Evolutionary conservation across 2,113 vertebrate genomes (phyloP).

Genomic region (Tyrannus savana): DNA sequence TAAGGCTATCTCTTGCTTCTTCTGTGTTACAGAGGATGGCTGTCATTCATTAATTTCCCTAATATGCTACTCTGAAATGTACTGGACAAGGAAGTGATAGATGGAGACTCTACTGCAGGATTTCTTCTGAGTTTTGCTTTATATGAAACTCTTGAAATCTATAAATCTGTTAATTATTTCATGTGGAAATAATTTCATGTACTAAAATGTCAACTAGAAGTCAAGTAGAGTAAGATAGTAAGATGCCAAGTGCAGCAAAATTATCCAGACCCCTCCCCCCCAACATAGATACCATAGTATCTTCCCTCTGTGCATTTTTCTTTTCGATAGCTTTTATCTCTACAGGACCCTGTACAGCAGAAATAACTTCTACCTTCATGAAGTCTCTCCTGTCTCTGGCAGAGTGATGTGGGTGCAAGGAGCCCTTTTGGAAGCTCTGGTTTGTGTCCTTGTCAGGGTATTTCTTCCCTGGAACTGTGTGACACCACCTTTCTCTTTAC

Average conservation of each 20-base stretch:
- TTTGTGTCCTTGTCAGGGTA: not conserved
- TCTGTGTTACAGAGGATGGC: not conserved
- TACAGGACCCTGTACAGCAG: not conserved
- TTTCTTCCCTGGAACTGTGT: not conserved
- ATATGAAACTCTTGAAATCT: not conserved
- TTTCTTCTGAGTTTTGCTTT: not conserved
- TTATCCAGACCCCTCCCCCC: rapidly evolving
- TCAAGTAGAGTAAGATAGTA: not conserved
- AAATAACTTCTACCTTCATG: not conserved
- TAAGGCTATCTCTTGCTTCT: not conserved
- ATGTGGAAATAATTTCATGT: not conserved
- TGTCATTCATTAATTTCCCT: not conserved
- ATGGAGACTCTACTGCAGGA: not conserved
- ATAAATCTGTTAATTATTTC: not conserved
- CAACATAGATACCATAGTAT: not conserved
- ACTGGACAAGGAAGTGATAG: not conserved
- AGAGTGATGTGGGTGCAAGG: not conserved
- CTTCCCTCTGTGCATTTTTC: not conserved
- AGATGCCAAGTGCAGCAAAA: not conserved
- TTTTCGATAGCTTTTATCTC: not conserved
- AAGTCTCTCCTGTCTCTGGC: not conserved
- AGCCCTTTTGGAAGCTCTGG: not conserved
- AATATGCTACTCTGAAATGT: not conserved
- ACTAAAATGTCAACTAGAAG: not conserved
- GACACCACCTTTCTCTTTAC: not conserved